Percentiles rank a stretch among this genome's conserved stretches.
Evolutionary conservation across 2,797 vertebrate genomes (phyloP).

Genomic region (Enteromius radiatus): DNA sequence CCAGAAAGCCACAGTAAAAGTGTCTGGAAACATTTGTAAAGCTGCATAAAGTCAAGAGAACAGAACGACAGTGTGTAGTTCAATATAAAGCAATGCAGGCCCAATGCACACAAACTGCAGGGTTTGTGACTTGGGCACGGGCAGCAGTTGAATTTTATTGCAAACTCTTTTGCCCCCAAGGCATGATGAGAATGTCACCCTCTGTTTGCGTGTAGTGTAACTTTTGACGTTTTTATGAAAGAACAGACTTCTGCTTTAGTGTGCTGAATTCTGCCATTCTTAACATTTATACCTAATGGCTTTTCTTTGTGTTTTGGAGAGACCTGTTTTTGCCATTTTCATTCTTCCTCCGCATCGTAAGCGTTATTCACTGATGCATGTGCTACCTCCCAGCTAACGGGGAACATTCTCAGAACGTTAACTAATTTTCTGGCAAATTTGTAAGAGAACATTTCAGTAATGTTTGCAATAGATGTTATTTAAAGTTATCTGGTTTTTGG

Average conservation of each 20-base stretch:
- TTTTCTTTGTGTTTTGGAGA: conserved; percentile 12
- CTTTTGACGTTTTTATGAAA: neutral
- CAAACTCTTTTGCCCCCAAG: neutral
- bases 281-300: conserved; percentile 20
- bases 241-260: conserved; percentile 7
- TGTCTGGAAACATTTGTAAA: conserved; percentile 62
- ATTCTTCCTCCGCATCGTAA: neutral
- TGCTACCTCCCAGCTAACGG: neutral
- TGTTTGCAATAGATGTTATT: neutral
- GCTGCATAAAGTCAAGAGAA: conserved; percentile 59
- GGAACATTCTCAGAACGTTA: neutral
- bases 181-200: neutral
- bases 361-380: neutral
- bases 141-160: conserved; percentile 28
- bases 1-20: conserved; percentile 62
- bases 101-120: conserved; percentile 54
- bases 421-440: neutral
- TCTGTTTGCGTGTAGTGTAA: neutral
- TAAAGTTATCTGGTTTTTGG: neutral
- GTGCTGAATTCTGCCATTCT: neutral
- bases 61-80: conserved; percentile 58
- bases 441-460: neutral
- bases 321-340: conserved; percentile 4
- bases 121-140: conserved; percentile 31
- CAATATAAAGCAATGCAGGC: conserved; percentile 66